Evolutionary conservation across 2,888 invertebrate genomes (phyloP).

Genomic region (Dyspetes luteomarginatus): DNA sequence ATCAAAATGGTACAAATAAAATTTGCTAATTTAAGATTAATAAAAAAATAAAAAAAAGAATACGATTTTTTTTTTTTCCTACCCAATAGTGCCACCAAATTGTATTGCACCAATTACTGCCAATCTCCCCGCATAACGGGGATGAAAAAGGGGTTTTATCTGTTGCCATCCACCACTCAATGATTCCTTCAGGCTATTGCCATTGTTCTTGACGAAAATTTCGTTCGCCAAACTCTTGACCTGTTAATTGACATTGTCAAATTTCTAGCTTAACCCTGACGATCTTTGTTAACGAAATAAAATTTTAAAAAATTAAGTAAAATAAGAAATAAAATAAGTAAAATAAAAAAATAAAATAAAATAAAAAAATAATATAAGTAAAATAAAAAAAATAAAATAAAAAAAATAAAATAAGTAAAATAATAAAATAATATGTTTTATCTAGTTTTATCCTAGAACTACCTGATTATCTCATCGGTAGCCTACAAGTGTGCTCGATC

Average conservation of each 20-base stretch:
- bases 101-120: conserved; percentile 88
- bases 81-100: conserved; percentile 88
- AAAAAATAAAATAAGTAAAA: conserved; percentile 22
- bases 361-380: conserved; percentile 4
- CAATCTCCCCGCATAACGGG: conserved; percentile 87
- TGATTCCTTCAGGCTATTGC: conserved; percentile 81
- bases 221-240: conserved; percentile 83
- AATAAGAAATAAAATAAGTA: conserved; percentile 2
- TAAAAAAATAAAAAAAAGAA: too few relatives aligned
- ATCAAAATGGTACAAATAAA: not conserved
- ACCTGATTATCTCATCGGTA: conserved; percentile 57
- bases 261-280: not conserved
- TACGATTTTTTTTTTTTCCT: conserved; percentile 75
- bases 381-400: not conserved
- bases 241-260: conserved; percentile 74
- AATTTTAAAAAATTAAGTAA: not conserved
- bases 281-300: not conserved
- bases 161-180: conserved; percentile 87
- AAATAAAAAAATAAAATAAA: not conserved
- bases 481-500: conserved; percentile 14
- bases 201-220: conserved; percentile 76
- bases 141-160: conserved; percentile 87
- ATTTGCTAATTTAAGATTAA: not conserved
- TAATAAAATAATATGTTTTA: conserved; percentile 2
- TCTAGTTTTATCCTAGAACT: conserved; percentile 57